Evolutionary conservation across 2,113 vertebrate species (phyloP), one percentile per base, ranked within the genome.

Genomic region (Microtus pennsylvanicus): DNA sequence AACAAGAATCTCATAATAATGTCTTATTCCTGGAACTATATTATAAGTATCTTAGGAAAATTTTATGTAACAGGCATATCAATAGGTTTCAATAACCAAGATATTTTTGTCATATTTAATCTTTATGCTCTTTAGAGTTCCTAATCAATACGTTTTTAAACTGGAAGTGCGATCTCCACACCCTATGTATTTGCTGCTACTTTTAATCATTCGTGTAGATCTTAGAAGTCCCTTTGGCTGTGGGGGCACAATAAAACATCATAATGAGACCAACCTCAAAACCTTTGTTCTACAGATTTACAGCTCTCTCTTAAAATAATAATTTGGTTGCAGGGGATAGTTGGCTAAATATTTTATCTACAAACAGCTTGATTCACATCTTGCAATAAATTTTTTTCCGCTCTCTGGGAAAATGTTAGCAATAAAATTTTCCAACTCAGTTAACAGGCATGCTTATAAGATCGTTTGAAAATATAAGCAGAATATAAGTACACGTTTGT

Each of bases 361-460:
- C 47, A 94, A 96, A 94, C 67, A 93, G 52, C 42, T 69, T 93
- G 70, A 95, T 90, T 97, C 28, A 94, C 50, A 92, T 92, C 72
- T 94, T 90, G 6, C 63, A 95, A 96, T 96, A 97, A 82, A 87
- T 93, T 94, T 85, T 96, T 74, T 74, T 93, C 67, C 72, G 50
- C 22, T 90, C 67, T 16, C 22, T 24, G 88, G 13, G 35, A 88
- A 96, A 95, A 96, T 65, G 9, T 45, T 75, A 93, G 88, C 42
- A 76, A 94, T 94, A 96, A 97, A 97, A 95, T 86, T 85, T 82
- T 95, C 69, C 63, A 86, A 86, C 82, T 58, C 30, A 88, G 45
- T 72, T 95, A 94, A 96, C 61, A 70, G 55, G 87, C 26, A 80
- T 91, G 12, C 47, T 50, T 91, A 69, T 88, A 70, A 63, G 92